Evolutionary conservation across 2,113 vertebrate species (phyloP), one percentile per base, ranked within the genome.

Genomic region (Toxotes chatareus): DNA sequence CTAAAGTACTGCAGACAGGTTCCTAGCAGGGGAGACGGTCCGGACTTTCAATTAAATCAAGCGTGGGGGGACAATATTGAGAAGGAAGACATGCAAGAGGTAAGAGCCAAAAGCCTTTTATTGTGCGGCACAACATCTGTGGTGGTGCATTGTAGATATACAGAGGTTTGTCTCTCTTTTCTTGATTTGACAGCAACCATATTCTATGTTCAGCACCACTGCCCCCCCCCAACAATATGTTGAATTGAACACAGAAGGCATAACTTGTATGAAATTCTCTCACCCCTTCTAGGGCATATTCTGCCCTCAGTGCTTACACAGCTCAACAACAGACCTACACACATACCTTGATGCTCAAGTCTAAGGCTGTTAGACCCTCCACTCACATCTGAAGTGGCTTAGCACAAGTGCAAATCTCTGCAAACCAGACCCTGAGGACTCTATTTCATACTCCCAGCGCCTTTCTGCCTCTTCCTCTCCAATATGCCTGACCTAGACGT

Each of bases 341-440:
- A 91, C 87, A 93, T 87, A 92, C 89, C 90, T 91, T 92, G 91
- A 91, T 93, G 92, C 89, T 91, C 80, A 55, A 89, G 87, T 92
- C 87, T 87, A 91, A 93, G 92, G 92, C 89, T 92, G 91, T 92
- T 94, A 92, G 91, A 90, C 90, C 92, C 89, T 93, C 91, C 89
- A 80, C 92, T 92, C 91, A 92, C 92, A 94, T 94, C 89, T 92
- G 91, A 94, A 93, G 89, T 91, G 92, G 93, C 91, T 93, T 90
- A 93, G 90, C 89, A 87, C 91, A 80, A 90, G 91, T 90, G 92
- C 92, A 93, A 89, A 93, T 94, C 92, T 91, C 89, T 92, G 91
- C 91, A 91, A 93, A 93, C 92, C 89, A 93, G 86, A 89, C 93
- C 94, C 93, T 42, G 86, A 94, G 94, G 94, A 94, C 92, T 93